Conservation (phyloP, 1,140 invertebrate species). For the Plectrocnemia conspersa region DNA sequence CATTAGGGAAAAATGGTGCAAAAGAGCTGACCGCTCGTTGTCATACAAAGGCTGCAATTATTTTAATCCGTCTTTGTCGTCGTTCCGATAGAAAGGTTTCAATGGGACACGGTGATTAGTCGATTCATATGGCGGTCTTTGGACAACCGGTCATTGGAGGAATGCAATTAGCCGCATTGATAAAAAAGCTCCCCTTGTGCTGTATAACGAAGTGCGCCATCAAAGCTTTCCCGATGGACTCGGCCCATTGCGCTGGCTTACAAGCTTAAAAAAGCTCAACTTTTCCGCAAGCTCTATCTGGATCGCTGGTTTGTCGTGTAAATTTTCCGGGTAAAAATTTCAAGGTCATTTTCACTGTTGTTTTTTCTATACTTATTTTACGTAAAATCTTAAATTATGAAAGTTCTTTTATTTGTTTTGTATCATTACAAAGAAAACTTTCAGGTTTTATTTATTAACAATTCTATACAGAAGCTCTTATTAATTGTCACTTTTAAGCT, state of each 20-base stretch:
- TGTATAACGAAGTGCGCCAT: slow-evolving; percentile 1
- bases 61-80: slow-evolving; percentile 8
- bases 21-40: not conserved
- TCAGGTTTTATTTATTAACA: no score
- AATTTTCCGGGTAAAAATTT: no score
- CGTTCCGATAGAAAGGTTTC: slow-evolving; percentile 5
- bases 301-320: no score
- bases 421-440: no score
- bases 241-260: slow-evolving; percentile 3
- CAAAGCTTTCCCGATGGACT: slow-evolving; percentile 1
- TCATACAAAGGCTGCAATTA: slow-evolving; percentile 6
- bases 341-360: no score
- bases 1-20: not conserved
- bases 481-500: no score
- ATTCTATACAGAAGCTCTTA: no score
- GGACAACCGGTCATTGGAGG: slow-evolving; percentile 7
- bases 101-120: slow-evolving; percentile 5
- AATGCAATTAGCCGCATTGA: slow-evolving; percentile 32
- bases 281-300: no score
- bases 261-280: slow-evolving; percentile 9
- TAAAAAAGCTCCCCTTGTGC: slow-evolving; percentile 24
- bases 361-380: no score
- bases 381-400: no score
- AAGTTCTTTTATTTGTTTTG: no score
- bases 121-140: slow-evolving; percentile 13